Percentiles rank a stretch among this genome's conserved stretches.
Evolutionary conservation across 2,888 invertebrate genomes (phyloP).

Genomic region (Anthoptus insignis): DNA sequence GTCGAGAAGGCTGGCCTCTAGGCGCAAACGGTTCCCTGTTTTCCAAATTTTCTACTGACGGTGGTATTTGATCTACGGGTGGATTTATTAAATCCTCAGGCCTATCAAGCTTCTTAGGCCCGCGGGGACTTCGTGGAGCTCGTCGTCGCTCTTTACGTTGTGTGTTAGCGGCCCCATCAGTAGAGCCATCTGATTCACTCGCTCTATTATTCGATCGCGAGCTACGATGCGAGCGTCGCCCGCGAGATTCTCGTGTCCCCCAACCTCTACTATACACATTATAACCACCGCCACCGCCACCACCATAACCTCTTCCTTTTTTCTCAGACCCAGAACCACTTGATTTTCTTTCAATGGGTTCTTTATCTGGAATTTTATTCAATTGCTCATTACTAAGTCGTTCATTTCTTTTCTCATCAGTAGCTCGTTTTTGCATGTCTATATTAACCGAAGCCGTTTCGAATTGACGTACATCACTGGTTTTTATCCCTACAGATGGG

Average conservation of each 20-base stretch:
- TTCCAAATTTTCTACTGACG: constrained; percentile 68
- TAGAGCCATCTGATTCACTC: constrained; percentile 92
- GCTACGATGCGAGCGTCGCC: constrained; percentile 80
- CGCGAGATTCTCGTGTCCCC: constrained; percentile 82
- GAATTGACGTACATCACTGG: constrained; percentile 59
- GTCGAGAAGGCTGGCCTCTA: constrained; percentile 95
- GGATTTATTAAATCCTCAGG: constrained; percentile 78
- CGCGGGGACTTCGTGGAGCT: constrained; percentile 84
- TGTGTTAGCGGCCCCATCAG: constrained; percentile 88
- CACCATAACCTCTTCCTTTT: constrained; percentile 83
- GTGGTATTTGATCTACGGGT: constrained; percentile 58
- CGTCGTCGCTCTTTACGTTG: constrained; percentile 86
- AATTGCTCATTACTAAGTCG: constrained; percentile 70
- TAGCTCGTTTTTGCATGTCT: constrained; percentile 63
- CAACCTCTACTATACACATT: constrained; percentile 79
- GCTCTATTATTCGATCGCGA: constrained; percentile 80
- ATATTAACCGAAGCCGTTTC: constrained; percentile 62
- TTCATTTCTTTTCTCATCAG: constrained; percentile 74
- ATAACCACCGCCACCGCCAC: constrained; percentile 60
- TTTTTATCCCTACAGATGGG: constrained; percentile 60
- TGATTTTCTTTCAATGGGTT: constrained; percentile 78
- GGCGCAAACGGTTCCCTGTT: constrained; percentile 93
- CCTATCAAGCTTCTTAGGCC: constrained; percentile 88
- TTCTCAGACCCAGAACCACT: constrained; percentile 82
- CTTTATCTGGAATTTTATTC: constrained; percentile 80